phyloP scores from a whole-genome alignment of 2,113 vertebrate species.

The Ariopsis seemanni region DNA sequence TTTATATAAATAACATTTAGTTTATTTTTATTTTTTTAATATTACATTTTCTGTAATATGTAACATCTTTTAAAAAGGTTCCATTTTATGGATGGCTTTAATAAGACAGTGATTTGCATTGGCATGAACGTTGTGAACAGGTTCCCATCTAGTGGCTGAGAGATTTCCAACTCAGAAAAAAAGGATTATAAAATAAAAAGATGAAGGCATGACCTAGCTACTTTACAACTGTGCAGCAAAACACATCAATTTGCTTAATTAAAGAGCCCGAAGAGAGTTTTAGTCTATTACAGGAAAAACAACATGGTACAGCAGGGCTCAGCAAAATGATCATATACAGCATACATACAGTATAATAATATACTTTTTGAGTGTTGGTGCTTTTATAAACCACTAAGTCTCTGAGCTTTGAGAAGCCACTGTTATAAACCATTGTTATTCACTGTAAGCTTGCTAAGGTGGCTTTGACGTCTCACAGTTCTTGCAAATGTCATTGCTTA shows the following conservation, averaged over 20 bases:
- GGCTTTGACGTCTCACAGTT: not conserved
- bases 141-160: constrained; percentile 25
- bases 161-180: not conserved
- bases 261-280: not conserved
- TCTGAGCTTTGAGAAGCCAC: not conserved
- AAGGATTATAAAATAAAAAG: not conserved
- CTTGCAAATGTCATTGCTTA: not conserved
- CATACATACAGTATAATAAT: not conserved
- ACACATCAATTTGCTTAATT: not conserved
- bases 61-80: not conserved
- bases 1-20: not conserved
- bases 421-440: not conserved
- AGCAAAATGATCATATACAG: not conserved
- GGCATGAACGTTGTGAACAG: not conserved
- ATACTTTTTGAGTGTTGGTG: not conserved
- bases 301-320: not conserved
- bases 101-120: not conserved
- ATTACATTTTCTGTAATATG: not conserved
- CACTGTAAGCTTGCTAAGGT: not conserved
- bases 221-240: not conserved
- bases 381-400: not conserved
- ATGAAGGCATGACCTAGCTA: not conserved
- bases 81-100: not conserved
- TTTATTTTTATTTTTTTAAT: not conserved
- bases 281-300: not conserved